phyloP scores from a whole-genome alignment of 2,888 invertebrate species.

The Pocota personata region DNA sequence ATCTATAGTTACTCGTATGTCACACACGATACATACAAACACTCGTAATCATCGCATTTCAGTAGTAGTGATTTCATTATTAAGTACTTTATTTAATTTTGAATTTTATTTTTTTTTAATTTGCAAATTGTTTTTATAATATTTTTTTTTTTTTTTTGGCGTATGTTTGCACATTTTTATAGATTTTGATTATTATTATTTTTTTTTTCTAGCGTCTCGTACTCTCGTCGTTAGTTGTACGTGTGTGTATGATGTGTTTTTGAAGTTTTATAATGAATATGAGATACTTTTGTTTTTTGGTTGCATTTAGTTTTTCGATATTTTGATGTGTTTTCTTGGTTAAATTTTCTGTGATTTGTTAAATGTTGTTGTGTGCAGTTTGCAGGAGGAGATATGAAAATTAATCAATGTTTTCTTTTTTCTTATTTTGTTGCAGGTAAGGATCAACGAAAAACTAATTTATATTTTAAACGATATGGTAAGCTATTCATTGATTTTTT shows the following conservation, averaged over 20 bases:
- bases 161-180: slow-evolving; percentile 49
- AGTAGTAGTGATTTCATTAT: slow-evolving; percentile 47
- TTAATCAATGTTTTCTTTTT: slow-evolving; percentile 69
- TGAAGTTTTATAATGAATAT: slow-evolving; percentile 3
- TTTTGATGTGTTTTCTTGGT: slow-evolving; percentile 23
- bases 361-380: slow-evolving; percentile 62
- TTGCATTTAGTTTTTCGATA: slow-evolving; percentile 21
- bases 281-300: slow-evolving; percentile 12
- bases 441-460: slow-evolving; percentile 81
- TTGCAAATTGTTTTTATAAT: background rate
- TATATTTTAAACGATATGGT: slow-evolving; percentile 81
- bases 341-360: slow-evolving; percentile 47
- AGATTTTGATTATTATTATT: slow-evolving; percentile 2
- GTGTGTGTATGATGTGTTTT: slow-evolving; percentile 9
- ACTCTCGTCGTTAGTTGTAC: slow-evolving; percentile 38
- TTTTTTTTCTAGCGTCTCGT: slow-evolving; percentile 30
- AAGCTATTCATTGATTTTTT: slow-evolving; percentile 75
- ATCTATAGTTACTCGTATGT: background rate
- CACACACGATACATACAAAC: slow-evolving; percentile 15
- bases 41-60: slow-evolving; percentile 47
- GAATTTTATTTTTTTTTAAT: background rate
- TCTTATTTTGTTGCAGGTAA: slow-evolving; percentile 80
- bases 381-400: slow-evolving; percentile 31
- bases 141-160: slow-evolving; percentile 32
- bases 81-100: slow-evolving; percentile 26